Percentiles rank a stretch among this genome's conserved stretches.
Conservation (phyloP, 2,797 vertebrate species). For the Synaphobranchus kaupii region DNA sequence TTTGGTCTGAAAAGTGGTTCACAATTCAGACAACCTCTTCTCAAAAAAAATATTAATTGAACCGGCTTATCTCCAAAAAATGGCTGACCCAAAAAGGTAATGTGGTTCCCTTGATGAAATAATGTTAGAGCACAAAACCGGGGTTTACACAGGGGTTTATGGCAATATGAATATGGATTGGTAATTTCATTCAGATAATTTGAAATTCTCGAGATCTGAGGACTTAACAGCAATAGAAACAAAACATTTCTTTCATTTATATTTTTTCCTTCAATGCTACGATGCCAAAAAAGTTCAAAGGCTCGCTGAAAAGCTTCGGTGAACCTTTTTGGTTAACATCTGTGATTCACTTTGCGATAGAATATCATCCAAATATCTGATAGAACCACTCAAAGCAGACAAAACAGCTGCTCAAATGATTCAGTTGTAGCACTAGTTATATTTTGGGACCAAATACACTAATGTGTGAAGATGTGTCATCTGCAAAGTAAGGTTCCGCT, state of each 20-base stretch:
- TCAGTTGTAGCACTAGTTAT: background rate
- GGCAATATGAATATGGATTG: background rate
- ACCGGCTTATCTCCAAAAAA: background rate
- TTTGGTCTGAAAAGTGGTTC: background rate
- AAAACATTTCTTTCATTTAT: background rate
- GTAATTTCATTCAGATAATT: background rate
- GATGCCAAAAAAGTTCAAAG: background rate
- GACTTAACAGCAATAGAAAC: background rate
- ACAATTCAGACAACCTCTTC: background rate
- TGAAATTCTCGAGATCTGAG: background rate
- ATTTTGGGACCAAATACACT: background rate
- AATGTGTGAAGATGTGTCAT: background rate
- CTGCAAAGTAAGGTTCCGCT: background rate
- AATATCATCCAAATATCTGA: background rate
- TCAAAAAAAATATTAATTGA: background rate
- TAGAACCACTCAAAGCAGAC: background rate
- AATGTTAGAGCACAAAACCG: background rate
- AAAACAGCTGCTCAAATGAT: background rate
- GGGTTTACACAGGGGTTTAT: background rate
- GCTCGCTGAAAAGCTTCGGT: background rate
- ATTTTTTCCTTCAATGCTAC: background rate
- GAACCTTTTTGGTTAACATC: background rate
- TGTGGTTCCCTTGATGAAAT: background rate
- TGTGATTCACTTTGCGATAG: background rate
- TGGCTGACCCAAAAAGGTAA: too few species aligned